These are phyloP conservation scores for Pissodes strobi DNA, from an alignment of 1,140 invertebrate species.

Conservation along the genomic window DNA sequence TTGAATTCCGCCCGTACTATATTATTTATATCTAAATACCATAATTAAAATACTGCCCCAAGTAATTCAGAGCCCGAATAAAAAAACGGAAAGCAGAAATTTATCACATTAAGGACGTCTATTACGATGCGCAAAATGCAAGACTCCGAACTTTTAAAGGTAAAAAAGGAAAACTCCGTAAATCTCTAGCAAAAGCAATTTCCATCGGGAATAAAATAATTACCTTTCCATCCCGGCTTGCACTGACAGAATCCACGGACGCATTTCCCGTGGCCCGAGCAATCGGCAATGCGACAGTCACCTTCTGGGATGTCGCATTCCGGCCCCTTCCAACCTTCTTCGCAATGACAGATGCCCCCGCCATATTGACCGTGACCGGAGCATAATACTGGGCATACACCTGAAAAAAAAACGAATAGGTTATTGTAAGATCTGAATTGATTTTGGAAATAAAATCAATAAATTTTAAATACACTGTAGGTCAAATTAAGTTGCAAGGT, in stretches of 20 bases:
- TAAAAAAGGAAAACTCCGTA: not conserved
- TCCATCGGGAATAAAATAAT: constrained; percentile 62
- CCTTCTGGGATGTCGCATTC: constrained; percentile 92
- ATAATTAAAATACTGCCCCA: too few species aligned
- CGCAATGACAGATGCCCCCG: constrained; percentile 93
- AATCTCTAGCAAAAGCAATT: constrained; percentile 59
- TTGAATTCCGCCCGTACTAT: too few species aligned
- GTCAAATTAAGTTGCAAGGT: too few species aligned
- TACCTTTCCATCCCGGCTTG: constrained; percentile 86
- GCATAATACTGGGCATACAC: constrained; percentile 96
- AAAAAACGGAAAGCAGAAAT: not conserved
- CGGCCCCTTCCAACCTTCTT: constrained; percentile 94
- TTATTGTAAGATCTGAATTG: too few species aligned
- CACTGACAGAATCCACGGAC: constrained; percentile 87
- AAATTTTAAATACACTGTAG: too few species aligned
- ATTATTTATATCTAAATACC: too few species aligned
- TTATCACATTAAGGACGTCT: not conserved
- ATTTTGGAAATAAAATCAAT: too few species aligned
- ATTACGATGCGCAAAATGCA: not conserved
- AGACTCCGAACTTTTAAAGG: not conserved
- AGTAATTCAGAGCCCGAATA: not conserved
- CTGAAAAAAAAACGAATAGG: constrained; percentile 52
- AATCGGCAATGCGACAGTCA: constrained; percentile 91
- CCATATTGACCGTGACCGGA: constrained; percentile 95
- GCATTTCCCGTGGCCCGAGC: constrained; percentile 89